These are phyloP conservation scores for Thermophis baileyi DNA, from an alignment of 2,113 vertebrate species.

Conservation along the genomic window DNA sequence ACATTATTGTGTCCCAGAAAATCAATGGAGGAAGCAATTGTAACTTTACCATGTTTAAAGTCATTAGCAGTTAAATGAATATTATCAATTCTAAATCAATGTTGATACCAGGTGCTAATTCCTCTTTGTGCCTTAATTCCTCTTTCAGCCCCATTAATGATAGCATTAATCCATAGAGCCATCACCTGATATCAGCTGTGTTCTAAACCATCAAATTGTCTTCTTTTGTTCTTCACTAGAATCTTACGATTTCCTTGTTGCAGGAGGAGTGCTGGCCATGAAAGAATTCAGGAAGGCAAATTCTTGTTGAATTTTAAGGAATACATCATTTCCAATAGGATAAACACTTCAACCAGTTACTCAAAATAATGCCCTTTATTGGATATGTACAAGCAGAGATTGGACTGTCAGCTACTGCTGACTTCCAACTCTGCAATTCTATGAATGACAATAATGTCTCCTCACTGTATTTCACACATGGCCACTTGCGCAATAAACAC, in stretches of 20 bases:
- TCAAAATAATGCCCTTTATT: neutral
- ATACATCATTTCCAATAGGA: neutral
- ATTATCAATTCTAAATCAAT: conserved; percentile 32
- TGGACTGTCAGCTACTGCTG: neutral
- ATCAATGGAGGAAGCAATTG: conserved; percentile 33
- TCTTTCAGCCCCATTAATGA: conserved; percentile 33
- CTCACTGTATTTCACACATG: neutral
- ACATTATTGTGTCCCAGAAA: conserved; percentile 24
- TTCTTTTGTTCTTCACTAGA: neutral
- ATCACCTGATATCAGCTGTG: conserved; percentile 8
- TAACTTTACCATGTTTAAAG: conserved; percentile 25
- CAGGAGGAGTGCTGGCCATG: neutral
- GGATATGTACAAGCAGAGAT: neutral
- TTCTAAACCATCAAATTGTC: neutral
- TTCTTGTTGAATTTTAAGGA: neutral
- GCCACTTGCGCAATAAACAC: neutral
- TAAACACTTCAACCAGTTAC: neutral
- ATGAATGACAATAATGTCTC: neutral
- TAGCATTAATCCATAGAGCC: conserved; percentile 14
- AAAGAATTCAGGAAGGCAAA: neutral
- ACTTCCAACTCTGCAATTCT: neutral
- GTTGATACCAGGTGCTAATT: conserved; percentile 23
- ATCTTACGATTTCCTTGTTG: neutral
- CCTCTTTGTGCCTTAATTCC: conserved; percentile 22
- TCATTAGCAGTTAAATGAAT: conserved; percentile 28